Percentiles rank a stretch among this genome's conserved stretches.
These are phyloP conservation scores for Zygothrica quintamaculata DNA, from an alignment of 2,888 invertebrate species.

Conservation along the genomic window DNA sequence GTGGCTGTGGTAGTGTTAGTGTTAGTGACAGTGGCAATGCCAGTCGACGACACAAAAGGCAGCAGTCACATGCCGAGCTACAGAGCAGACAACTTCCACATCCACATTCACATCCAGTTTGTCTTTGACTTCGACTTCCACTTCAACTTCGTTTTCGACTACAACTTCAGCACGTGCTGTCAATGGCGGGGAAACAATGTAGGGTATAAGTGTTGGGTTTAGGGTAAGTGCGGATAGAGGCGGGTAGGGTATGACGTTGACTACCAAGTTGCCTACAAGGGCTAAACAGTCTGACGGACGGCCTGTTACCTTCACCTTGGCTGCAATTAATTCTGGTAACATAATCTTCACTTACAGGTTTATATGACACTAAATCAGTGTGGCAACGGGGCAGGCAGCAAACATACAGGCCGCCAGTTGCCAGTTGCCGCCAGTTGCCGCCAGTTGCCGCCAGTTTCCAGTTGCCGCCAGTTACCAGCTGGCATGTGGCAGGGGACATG, in stretches of 20 bases:
- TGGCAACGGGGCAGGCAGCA: conserved; percentile 11
- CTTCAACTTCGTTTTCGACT: not conserved
- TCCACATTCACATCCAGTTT: not conserved
- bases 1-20: conserved; percentile 4
- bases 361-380: conserved; percentile 79
- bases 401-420: not conserved
- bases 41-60: conserved; percentile 6
- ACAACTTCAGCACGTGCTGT: conserved; percentile 76
- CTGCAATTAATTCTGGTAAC: conserved; percentile 81
- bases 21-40: conserved; percentile 31
- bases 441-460: too few species aligned
- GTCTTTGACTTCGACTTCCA: conserved; percentile 12
- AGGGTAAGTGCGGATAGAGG: not conserved
- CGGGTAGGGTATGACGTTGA: conserved; percentile 2
- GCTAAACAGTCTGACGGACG: conserved; percentile 19
- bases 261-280: conserved; percentile 7
- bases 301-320: conserved; percentile 72
- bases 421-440: too few species aligned
- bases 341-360: conserved; percentile 81
- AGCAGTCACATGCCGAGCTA: not conserved
- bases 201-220: too few species aligned
- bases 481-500: conserved; percentile 29
- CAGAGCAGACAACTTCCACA: conserved; percentile 35
- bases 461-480: too few species aligned
- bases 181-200: conserved; percentile 33